Conservation (phyloP, 2,113 vertebrate genomes). For the Panurus biarmicus region DNA sequence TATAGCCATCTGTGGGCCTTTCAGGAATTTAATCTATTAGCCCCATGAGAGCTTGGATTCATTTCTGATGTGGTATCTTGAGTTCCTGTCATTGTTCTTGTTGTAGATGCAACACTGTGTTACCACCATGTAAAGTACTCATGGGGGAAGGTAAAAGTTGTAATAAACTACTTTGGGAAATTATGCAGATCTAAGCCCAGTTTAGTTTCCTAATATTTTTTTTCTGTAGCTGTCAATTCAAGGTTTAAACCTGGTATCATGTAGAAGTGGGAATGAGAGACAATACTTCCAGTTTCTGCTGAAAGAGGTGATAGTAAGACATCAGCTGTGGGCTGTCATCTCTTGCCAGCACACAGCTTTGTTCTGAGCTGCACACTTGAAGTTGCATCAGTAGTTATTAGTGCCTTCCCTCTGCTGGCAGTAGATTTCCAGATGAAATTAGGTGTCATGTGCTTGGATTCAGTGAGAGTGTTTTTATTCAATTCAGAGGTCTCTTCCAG, state of each 20-base stretch:
- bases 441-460: not conserved
- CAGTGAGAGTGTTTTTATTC: not conserved
- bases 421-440: not conserved
- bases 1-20: not conserved
- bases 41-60: not conserved
- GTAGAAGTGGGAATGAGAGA: not conserved
- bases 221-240: not conserved
- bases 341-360: not conserved
- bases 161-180: not conserved
- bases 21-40: not conserved
- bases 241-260: not conserved
- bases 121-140: not conserved
- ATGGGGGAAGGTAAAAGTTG: not conserved
- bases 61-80: not conserved
- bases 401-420: not conserved
- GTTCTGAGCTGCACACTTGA: not conserved
- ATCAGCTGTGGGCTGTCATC: not conserved
- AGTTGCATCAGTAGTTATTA: not conserved
- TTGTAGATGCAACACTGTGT: not conserved
- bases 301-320: not conserved
- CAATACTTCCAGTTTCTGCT: not conserved
- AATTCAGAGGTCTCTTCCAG: not conserved
- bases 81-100: not conserved
- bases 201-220: not conserved
- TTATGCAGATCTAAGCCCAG: not conserved